Percentiles rank a stretch among this genome's conserved stretches.
Evolutionary conservation across 1,140 invertebrate species (phyloP).

Genomic region (silkworm (Bombyx mori)): ASM3026992v2 NC_085116.1:5231001-5231500

Average conservation of each 20-base stretch:
- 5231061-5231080: slow-evolving; percentile 5
- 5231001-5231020: slow-evolving; percentile 12
- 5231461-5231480: slow-evolving; percentile 25
- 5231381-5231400: slow-evolving; percentile 8
- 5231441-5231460: slow-evolving; percentile 25
- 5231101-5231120: slow-evolving; percentile 7
- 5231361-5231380: slow-evolving; percentile 4
- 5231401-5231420: slow-evolving; percentile 13
- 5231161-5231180: slow-evolving; percentile 24
- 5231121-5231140: slow-evolving; percentile 4
- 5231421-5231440: slow-evolving; percentile 10
- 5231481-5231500: slow-evolving; percentile 1
- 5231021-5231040: slow-evolving; percentile 8
- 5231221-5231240: slow-evolving; percentile 14
- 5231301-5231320: slow-evolving; percentile 8
- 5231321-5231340: neutral
- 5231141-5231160: slow-evolving; percentile 24
- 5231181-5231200: slow-evolving; percentile 16
- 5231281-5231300: neutral
- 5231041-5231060: slow-evolving; percentile 13
- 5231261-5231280: slow-evolving; percentile 10
- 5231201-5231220: slow-evolving; percentile 10
- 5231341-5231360: slow-evolving; percentile 3
- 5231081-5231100: slow-evolving; percentile 4
- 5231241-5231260: slow-evolving; percentile 13